phyloP scores from a whole-genome alignment of 2,797 vertebrate species.

The Silurus aristotelis region DNA sequence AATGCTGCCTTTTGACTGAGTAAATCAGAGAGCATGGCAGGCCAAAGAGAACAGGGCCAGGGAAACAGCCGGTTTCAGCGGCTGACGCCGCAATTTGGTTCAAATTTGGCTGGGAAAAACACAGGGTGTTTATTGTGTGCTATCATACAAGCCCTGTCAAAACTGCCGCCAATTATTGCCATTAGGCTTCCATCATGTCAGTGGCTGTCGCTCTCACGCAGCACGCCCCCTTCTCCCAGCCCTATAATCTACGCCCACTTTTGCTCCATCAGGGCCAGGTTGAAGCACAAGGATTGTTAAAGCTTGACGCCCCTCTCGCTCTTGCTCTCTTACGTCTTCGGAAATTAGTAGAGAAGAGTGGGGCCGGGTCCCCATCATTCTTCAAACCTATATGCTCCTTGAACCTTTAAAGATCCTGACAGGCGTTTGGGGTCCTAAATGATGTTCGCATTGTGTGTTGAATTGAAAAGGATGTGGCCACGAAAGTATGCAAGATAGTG shows the following conservation, averaged over 20 bases:
- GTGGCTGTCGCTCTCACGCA: slow-evolving; percentile 83
- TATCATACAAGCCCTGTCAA: slow-evolving; percentile 99
- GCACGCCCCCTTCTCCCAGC: slow-evolving; percentile 83
- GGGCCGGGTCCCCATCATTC: slow-evolving; percentile 44
- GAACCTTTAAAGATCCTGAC: slow-evolving; percentile 56
- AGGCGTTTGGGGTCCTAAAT: slow-evolving; percentile 48
- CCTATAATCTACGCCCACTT: slow-evolving; percentile 99
- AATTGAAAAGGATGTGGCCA: slow-evolving; percentile 62
- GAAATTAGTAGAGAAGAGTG: slow-evolving; percentile 50
- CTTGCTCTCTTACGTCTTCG: slow-evolving; percentile 35
- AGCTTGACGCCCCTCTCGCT: slow-evolving; percentile 61
- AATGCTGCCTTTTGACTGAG: slow-evolving; percentile 60
- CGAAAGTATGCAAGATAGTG: slow-evolving; percentile 58
- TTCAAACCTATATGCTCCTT: slow-evolving; percentile 49
- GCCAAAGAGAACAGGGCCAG: slow-evolving; percentile 59
- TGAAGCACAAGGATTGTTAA: slow-evolving; percentile 72
- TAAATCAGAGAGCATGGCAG: slow-evolving; percentile 60
- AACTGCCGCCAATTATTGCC: slow-evolving; percentile 97
- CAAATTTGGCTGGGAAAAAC: slow-evolving; percentile 94
- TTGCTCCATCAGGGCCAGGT: slow-evolving; percentile 82
- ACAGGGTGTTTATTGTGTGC: slow-evolving; percentile 90
- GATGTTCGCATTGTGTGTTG: slow-evolving; percentile 60
- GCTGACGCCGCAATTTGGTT: slow-evolving; percentile 95
- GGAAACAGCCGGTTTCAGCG: slow-evolving; percentile 87
- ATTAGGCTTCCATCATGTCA: slow-evolving; percentile 99